A percentile compares a stretch with the other conserved stretches of the same genome.
Conservation (phyloP, 2,888 invertebrate species). For the Athalia rosae region DNA sequence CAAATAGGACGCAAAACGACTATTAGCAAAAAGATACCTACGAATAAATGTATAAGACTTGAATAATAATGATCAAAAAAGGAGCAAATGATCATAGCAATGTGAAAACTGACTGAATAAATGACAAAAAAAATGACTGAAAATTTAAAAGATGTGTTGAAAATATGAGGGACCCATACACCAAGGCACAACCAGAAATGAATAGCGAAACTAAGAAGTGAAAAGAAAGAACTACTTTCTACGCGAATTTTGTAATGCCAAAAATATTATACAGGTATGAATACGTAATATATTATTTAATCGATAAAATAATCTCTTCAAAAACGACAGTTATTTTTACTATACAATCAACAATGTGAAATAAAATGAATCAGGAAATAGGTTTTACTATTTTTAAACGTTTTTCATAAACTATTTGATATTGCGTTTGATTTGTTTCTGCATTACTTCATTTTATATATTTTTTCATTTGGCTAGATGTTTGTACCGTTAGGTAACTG, state of each 20-base stretch:
- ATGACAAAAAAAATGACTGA: not conserved
- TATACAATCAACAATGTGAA: slow-evolving; percentile 42
- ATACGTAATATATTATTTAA: slow-evolving; percentile 30
- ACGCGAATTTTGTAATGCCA: slow-evolving; percentile 26
- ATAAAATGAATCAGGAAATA: slow-evolving; percentile 39
- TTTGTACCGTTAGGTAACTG: slow-evolving; percentile 61
- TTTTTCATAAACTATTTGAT: slow-evolving; percentile 18
- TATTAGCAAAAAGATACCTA: slow-evolving; percentile 49
- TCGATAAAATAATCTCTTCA: slow-evolving; percentile 29
- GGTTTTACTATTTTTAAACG: slow-evolving; percentile 30
- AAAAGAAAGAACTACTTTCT: slow-evolving; percentile 34
- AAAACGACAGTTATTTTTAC: slow-evolving; percentile 38
- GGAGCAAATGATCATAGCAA: slow-evolving; percentile 34
- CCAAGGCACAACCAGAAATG: slow-evolving; percentile 39
- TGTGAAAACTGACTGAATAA: slow-evolving; percentile 22
- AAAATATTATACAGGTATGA: slow-evolving; percentile 25
- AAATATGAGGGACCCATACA: slow-evolving; percentile 38
- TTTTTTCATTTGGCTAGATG: slow-evolving; percentile 58
- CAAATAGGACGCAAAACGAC: slow-evolving; percentile 51
- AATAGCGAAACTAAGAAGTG: slow-evolving; percentile 22
- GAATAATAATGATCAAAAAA: slow-evolving; percentile 7
- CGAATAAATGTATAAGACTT: slow-evolving; percentile 44
- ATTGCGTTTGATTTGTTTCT: slow-evolving; percentile 47
- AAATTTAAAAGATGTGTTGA: slow-evolving; percentile 23
- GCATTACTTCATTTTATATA: slow-evolving; percentile 47